These are phyloP conservation scores for Eledone cirrhosa DNA, from an alignment of 2,888 invertebrate genomes.

Conservation along the genomic window DNA sequence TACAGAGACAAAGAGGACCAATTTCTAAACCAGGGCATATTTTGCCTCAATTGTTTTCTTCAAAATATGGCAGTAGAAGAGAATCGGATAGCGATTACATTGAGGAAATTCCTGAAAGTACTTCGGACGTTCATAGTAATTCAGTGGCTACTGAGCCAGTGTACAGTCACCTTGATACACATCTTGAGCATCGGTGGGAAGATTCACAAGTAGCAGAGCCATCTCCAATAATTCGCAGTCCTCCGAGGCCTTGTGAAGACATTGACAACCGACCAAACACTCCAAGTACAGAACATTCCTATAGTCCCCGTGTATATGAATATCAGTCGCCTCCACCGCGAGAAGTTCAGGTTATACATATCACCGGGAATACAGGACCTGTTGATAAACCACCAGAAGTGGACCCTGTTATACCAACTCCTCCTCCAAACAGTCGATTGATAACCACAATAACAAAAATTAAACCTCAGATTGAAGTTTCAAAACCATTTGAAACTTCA, in stretches of 20 bases:
- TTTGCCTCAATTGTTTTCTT: constrained; percentile 43
- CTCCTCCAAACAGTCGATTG: constrained; percentile 43
- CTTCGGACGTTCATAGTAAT: constrained; percentile 21
- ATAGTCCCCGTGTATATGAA: constrained; percentile 56
- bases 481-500: constrained; percentile 97
- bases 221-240: constrained; percentile 46
- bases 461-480: constrained; percentile 75
- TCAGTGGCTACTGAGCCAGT: constrained; percentile 22
- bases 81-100: constrained; percentile 53
- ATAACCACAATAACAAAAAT: constrained; percentile 55
- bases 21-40: neutral
- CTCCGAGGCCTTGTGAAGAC: constrained; percentile 36
- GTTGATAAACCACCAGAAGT: constrained; percentile 31
- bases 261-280: constrained; percentile 32
- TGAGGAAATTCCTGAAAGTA: constrained; percentile 24
- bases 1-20: neutral
- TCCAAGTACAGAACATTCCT: constrained; percentile 44
- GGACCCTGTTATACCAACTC: constrained; percentile 26
- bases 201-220: constrained; percentile 43
- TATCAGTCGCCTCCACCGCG: constrained; percentile 22
- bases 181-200: constrained; percentile 38
- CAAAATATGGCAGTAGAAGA: constrained; percentile 53
- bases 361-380: constrained; percentile 32
- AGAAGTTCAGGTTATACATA: constrained; percentile 15
- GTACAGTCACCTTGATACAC: constrained; percentile 26